These are phyloP conservation scores for Drosophila tani DNA, from an alignment of 1,140 invertebrate species.

Conservation along the genomic window DNA sequence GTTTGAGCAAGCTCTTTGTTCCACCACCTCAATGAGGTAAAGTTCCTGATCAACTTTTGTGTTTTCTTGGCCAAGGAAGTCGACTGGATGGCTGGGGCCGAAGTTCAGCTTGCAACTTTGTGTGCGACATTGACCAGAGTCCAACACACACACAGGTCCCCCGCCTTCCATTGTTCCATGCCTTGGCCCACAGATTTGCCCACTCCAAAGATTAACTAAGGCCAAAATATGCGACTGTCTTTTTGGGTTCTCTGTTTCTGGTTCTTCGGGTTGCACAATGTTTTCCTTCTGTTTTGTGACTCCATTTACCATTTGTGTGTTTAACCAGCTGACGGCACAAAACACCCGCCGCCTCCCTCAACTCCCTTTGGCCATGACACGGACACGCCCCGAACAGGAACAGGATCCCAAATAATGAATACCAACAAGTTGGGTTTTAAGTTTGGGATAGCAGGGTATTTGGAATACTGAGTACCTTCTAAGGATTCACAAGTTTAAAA, in stretches of 20 bases:
- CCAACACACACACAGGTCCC: background rate
- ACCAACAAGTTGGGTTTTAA: slow-evolving; percentile 22
- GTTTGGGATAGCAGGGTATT: no score
- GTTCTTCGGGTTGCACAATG: slow-evolving; percentile 46
- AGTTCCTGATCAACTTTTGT: slow-evolving; percentile 56
- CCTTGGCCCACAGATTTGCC: background rate
- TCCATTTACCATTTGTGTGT: slow-evolving; percentile 56
- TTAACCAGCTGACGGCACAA: slow-evolving; percentile 50
- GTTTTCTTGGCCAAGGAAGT: slow-evolving; percentile 34
- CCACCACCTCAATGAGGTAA: slow-evolving; percentile 19
- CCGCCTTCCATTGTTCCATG: slow-evolving; percentile 7
- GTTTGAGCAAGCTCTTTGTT: slow-evolving; percentile 20
- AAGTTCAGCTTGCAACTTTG: slow-evolving; percentile 40
- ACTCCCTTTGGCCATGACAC: slow-evolving; percentile 20
- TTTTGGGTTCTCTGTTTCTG: slow-evolving; percentile 3
- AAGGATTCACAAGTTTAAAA: background rate
- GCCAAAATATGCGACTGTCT: slow-evolving; percentile 54
- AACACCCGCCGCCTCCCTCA: slow-evolving; percentile 7
- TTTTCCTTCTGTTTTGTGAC: slow-evolving; percentile 51
- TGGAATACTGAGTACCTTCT: slow-evolving; percentile 1
- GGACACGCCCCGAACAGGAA: slow-evolving; percentile 38
- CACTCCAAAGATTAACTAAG: slow-evolving; percentile 38
- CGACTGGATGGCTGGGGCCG: slow-evolving; percentile 1
- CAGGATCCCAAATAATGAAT: slow-evolving; percentile 54
- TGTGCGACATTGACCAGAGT: slow-evolving; percentile 54